Conservation (phyloP, 1,140 invertebrate species). For the Cydia fagiglandana region DNA sequence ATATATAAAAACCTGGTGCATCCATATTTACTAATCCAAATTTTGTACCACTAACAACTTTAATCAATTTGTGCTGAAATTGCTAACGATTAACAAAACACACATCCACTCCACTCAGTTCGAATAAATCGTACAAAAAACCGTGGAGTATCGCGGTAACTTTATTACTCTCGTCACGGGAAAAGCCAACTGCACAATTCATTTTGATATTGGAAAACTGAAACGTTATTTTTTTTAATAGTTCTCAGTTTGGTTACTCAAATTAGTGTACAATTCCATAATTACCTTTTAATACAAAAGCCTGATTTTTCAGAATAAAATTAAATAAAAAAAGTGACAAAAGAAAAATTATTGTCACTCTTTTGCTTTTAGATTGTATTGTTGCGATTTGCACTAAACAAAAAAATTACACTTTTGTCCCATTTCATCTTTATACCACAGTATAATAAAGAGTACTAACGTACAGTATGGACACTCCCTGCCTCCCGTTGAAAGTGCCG, state of each 20-base stretch:
- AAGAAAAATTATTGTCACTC: too few relatives aligned
- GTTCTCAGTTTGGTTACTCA: not conserved
- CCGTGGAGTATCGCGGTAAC: conserved; percentile 13
- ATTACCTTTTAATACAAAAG: too few relatives aligned
- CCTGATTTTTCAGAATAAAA: too few relatives aligned
- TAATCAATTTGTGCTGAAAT: conserved; percentile 13
- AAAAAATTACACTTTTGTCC: too few relatives aligned
- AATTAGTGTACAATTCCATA: not conserved
- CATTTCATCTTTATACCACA: too few relatives aligned
- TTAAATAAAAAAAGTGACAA: too few relatives aligned
- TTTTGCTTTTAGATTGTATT: too few relatives aligned
- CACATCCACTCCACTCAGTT: conserved; percentile 3
- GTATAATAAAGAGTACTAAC: too few relatives aligned
- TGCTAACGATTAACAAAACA: conserved; percentile 6
- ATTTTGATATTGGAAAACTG: conserved; percentile 1
- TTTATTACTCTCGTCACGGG: conserved; percentile 8
- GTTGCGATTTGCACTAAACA: too few relatives aligned
- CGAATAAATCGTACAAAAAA: conserved; percentile 23
- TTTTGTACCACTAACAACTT: not conserved
- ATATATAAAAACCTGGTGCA: too few relatives aligned
- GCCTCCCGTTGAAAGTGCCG: too few relatives aligned
- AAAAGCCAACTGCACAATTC: conserved; percentile 3
- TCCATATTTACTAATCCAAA: not conserved
- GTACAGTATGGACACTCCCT: too few relatives aligned
- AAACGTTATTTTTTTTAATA: not conserved